Evolutionary conservation across 2,888 invertebrate species (phyloP).

Genomic region (Cataglyphis rosenhaueri): DNA sequence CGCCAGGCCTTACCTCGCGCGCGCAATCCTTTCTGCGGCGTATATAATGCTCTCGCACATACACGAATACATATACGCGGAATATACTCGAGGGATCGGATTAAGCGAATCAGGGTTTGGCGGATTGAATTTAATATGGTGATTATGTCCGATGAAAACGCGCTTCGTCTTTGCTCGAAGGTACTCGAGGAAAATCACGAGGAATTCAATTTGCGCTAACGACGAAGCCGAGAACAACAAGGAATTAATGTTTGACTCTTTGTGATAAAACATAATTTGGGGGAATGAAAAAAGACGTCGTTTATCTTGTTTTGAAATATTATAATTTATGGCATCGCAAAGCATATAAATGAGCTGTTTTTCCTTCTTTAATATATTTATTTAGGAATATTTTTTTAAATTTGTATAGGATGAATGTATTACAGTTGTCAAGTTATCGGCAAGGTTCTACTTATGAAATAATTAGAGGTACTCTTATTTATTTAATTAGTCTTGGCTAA

Average conservation of each 20-base stretch:
- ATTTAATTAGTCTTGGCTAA: slow-evolving; percentile 36
- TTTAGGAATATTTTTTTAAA: background rate
- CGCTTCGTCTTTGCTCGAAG: slow-evolving; percentile 22
- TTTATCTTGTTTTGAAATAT: background rate
- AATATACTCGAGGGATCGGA: slow-evolving; percentile 33
- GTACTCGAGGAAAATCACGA: background rate
- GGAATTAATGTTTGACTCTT: slow-evolving; percentile 15
- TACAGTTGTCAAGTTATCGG: background rate
- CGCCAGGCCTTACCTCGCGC: slow-evolving; percentile 18
- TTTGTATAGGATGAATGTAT: background rate
- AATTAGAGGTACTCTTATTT: background rate
- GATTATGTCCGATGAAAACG: slow-evolving; percentile 61
- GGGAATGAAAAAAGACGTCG: background rate
- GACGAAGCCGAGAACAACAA: slow-evolving; percentile 31
- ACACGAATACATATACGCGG: background rate
- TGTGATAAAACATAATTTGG: background rate
- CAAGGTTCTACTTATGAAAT: slow-evolving; percentile 9
- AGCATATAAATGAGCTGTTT: background rate
- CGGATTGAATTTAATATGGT: slow-evolving; percentile 69
- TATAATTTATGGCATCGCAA: background rate
- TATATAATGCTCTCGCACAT: slow-evolving; percentile 20
- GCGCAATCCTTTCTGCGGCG: slow-evolving; percentile 33
- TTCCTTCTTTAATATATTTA: background rate
- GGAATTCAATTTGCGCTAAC: slow-evolving; percentile 50
- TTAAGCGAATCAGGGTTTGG: slow-evolving; percentile 63